phyloP scores from a whole-genome alignment of 2,113 vertebrate genomes.

The Cepphus grylle region DNA sequence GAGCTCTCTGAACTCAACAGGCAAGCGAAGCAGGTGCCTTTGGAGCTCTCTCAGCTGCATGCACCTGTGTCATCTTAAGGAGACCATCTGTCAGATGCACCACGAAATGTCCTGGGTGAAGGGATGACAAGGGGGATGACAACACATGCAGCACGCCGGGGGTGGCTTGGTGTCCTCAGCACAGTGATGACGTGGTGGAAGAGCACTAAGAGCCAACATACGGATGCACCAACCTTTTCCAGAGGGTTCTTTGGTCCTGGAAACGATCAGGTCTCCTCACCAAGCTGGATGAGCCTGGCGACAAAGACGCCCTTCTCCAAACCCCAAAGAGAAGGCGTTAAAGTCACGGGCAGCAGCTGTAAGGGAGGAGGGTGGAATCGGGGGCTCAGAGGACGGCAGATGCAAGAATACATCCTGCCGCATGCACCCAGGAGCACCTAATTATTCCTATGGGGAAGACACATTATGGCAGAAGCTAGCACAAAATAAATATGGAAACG shows the following conservation, averaged over 20 bases:
- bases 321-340: neutral
- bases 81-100: neutral
- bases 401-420: neutral
- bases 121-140: neutral
- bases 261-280: neutral
- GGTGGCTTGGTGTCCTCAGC: neutral
- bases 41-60: neutral
- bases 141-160: neutral
- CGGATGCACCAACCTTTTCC: neutral
- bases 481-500: neutral
- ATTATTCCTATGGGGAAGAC: neutral
- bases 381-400: neutral
- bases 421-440: neutral
- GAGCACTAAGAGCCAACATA: neutral
- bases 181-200: neutral
- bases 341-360: neutral
- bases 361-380: neutral
- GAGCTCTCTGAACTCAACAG: neutral
- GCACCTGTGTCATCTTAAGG: neutral
- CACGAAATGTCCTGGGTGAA: neutral
- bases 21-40: neutral
- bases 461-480: neutral
- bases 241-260: neutral
- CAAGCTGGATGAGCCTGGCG: neutral
- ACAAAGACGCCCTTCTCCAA: neutral